A percentile compares a stretch with the other conserved stretches of the same genome.
Evolutionary conservation across 1,140 invertebrate species (phyloP).

Genomic region (Schlechtendalia chinensis): DNA sequence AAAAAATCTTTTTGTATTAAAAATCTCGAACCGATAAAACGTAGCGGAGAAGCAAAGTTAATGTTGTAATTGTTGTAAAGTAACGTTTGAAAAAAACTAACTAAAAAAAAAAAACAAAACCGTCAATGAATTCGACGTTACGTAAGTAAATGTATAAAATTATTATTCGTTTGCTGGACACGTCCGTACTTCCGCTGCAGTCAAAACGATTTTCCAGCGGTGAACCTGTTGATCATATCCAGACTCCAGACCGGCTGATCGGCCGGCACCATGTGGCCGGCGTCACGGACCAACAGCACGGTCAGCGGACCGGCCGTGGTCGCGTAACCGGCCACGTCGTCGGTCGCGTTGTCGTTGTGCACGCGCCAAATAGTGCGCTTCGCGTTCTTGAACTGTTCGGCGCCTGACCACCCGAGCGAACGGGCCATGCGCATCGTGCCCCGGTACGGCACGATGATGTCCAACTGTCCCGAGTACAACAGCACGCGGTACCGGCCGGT

Average conservation of each 20-base stretch:
- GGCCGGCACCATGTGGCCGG: conserved; percentile 79
- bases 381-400: conserved; percentile 66
- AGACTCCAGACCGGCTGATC: conserved; percentile 78
- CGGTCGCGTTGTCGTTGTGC: conserved; percentile 12
- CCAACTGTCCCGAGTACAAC: conserved; percentile 74
- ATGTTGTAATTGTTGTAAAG: too few relatives aligned
- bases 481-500: conserved; percentile 64
- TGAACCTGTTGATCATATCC: conserved; percentile 75
- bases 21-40: too few relatives aligned
- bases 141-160: too few relatives aligned
- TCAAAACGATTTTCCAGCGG: conserved; percentile 61
- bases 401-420: conserved; percentile 66
- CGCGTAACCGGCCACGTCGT: conserved; percentile 52
- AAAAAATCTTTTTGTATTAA: too few relatives aligned
- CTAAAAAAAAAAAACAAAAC: too few relatives aligned
- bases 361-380: conserved; percentile 56
- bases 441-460: conserved; percentile 80
- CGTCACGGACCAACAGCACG: conserved; percentile 76
- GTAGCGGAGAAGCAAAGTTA: too few relatives aligned
- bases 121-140: too few relatives aligned
- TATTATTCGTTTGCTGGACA: too few relatives aligned
- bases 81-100: too few relatives aligned
- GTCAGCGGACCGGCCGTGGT: conserved; percentile 62
- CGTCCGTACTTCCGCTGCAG: too few relatives aligned
- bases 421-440: conserved; percentile 68